Conservation (phyloP, 2,113 vertebrate species). For the Poeciliopsis retropinna region DNA sequence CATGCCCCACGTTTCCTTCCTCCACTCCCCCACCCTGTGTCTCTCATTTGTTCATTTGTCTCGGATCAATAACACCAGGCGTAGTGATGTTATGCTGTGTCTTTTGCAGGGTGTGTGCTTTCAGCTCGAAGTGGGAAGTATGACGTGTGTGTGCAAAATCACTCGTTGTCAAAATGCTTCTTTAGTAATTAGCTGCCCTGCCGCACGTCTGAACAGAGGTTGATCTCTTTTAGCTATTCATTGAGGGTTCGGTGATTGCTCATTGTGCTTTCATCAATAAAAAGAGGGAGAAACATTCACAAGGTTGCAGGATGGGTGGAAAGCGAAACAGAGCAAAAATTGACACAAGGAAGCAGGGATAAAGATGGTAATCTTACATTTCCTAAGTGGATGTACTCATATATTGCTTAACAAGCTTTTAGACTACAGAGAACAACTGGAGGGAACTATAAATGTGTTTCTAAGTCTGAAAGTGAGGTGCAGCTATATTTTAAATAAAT, state of each 20-base stretch:
- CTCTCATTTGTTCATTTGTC: constrained; percentile 51
- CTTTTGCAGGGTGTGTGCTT: constrained; percentile 38
- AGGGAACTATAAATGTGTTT: neutral
- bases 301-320: constrained; percentile 35
- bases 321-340: constrained; percentile 5
- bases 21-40: neutral
- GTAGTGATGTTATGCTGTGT: constrained; percentile 48
- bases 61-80: constrained; percentile 61
- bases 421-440: neutral
- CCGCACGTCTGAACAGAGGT: constrained; percentile 52
- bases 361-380: constrained; percentile 5
- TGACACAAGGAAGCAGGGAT: neutral
- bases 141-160: constrained; percentile 28
- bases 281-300: constrained; percentile 10
- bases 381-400: constrained; percentile 1
- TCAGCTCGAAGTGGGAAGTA: constrained; percentile 16
- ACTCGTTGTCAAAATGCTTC: constrained; percentile 45
- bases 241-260: neutral
- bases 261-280: constrained; percentile 20
- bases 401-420: neutral
- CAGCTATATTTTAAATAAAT: too few relatives aligned
- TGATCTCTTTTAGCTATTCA: constrained; percentile 12
- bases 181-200: constrained; percentile 63
- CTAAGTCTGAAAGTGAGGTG: neutral
- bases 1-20: constrained; percentile 26